Evolutionary conservation across 2,888 invertebrate genomes (phyloP).

Genomic region (Drosophila mercatorum): DNA sequence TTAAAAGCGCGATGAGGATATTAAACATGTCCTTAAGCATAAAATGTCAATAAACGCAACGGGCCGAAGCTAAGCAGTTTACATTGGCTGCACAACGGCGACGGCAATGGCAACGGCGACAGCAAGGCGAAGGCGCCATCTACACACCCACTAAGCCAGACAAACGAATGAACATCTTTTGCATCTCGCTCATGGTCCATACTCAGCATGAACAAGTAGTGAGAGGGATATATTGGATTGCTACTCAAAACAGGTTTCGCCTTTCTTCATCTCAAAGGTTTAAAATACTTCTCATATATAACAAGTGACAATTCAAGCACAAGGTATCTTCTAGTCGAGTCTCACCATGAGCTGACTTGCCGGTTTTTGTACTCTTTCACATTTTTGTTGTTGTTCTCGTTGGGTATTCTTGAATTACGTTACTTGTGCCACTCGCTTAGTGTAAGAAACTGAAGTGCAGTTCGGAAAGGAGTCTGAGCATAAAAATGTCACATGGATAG

Average conservation of each 20-base stretch:
- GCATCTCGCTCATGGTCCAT: slow-evolving; percentile 20
- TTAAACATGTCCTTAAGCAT: slow-evolving; percentile 77
- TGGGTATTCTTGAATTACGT: slow-evolving; percentile 38
- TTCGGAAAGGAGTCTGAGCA: slow-evolving; percentile 17
- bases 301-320: not conserved
- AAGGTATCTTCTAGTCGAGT: not conserved
- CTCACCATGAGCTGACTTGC: not conserved
- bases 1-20: slow-evolving; percentile 57
- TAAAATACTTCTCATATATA: too few relatives aligned
- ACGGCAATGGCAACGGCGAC: not conserved
- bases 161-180: slow-evolving; percentile 18
- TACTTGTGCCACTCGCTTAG: slow-evolving; percentile 39
- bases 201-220: not conserved
- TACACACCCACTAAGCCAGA: slow-evolving; percentile 17
- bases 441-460: slow-evolving; percentile 36
- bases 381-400: slow-evolving; percentile 15
- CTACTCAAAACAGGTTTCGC: too few relatives aligned
- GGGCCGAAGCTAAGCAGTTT: slow-evolving; percentile 68
- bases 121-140: slow-evolving; percentile 22
- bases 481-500: slow-evolving; percentile 23
- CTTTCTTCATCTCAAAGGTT: too few relatives aligned
- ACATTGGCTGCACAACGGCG: slow-evolving; percentile 49
- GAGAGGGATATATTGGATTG: not conserved
- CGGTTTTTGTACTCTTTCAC: slow-evolving; percentile 9
- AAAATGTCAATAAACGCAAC: slow-evolving; percentile 76